These are phyloP conservation scores for Perizoma flavofasciatum DNA, from an alignment of 2,888 invertebrate genomes.

Conservation along the genomic window DNA sequence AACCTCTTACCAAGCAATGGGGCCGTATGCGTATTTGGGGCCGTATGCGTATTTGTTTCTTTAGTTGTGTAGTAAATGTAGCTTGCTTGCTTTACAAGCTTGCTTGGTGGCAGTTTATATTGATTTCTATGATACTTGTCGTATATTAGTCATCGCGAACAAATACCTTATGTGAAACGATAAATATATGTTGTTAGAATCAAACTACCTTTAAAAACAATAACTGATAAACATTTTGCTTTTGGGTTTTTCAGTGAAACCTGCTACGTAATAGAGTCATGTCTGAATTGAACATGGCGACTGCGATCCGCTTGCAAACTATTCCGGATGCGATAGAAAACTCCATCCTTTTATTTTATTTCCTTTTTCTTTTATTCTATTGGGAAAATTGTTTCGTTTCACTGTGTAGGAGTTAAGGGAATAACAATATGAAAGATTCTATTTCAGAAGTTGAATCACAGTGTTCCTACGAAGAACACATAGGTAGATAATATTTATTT, in stretches of 20 bases:
- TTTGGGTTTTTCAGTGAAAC: neutral
- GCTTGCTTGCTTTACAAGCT: too few relatives aligned
- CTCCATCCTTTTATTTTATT: slow-evolving; percentile 77
- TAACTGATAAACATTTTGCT: neutral
- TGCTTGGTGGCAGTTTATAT: too few relatives aligned
- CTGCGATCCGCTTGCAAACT: slow-evolving; percentile 78
- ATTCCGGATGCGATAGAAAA: slow-evolving; percentile 75
- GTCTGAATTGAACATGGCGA: slow-evolving; percentile 70
- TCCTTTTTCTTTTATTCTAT: slow-evolving; percentile 72
- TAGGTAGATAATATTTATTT: too few relatives aligned
- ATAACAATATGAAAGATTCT: slow-evolving; percentile 26
- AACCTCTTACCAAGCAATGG: too few relatives aligned
- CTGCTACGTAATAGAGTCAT: slow-evolving; percentile 57
- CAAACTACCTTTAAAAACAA: too few relatives aligned
- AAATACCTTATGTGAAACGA: too few relatives aligned
- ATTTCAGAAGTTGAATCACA: slow-evolving; percentile 1
- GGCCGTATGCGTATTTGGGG: too few relatives aligned
- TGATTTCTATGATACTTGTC: too few relatives aligned
- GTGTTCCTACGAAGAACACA: neutral
- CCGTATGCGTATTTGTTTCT: too few relatives aligned
- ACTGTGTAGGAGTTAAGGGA: slow-evolving; percentile 29
- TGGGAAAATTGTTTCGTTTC: slow-evolving; percentile 68
- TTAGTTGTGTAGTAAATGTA: too few relatives aligned
- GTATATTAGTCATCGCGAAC: too few relatives aligned
- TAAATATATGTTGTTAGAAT: too few relatives aligned